phyloP scores from a whole-genome alignment of 2,797 vertebrate species.

The Falco peregrinus region DNA sequence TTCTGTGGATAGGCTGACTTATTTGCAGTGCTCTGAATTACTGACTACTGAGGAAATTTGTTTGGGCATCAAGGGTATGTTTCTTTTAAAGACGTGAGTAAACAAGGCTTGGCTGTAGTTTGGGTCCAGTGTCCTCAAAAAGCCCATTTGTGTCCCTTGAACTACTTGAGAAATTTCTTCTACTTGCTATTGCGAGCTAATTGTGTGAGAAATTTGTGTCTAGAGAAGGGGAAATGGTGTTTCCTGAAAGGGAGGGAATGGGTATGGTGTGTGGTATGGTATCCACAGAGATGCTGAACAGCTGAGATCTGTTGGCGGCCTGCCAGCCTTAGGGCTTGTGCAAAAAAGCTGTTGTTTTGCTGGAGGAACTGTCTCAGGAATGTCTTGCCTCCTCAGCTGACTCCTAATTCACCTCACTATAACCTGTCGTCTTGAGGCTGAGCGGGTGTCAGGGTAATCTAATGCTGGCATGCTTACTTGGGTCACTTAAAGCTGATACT shows the following conservation, averaged over 20 bases:
- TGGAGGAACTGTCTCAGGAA: background rate
- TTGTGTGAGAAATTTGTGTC: background rate
- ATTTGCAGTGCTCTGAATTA: background rate
- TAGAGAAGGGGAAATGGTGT: background rate
- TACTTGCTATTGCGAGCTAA: background rate
- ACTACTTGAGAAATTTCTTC: background rate
- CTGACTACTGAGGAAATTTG: background rate
- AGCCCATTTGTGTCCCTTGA: background rate
- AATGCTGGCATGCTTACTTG: background rate
- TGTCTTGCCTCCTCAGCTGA: background rate
- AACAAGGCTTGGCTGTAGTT: background rate
- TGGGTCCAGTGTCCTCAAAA: background rate
- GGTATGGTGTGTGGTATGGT: rapidly evolving
- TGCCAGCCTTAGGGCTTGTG: background rate
- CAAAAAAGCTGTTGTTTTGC: background rate
- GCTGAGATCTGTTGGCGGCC: background rate
- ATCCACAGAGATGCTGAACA: background rate
- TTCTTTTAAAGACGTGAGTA: background rate
- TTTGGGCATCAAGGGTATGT: background rate
- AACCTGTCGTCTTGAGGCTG: background rate
- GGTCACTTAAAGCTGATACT: background rate
- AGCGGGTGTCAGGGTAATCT: background rate
- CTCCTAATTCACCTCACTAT: background rate
- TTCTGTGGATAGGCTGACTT: background rate
- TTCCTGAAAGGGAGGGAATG: background rate